A percentile compares a stretch with the other conserved stretches of the same genome.
phyloP scores from a whole-genome alignment of 2,113 vertebrate genomes.

The Romanogobio albipinnatus region DNA sequence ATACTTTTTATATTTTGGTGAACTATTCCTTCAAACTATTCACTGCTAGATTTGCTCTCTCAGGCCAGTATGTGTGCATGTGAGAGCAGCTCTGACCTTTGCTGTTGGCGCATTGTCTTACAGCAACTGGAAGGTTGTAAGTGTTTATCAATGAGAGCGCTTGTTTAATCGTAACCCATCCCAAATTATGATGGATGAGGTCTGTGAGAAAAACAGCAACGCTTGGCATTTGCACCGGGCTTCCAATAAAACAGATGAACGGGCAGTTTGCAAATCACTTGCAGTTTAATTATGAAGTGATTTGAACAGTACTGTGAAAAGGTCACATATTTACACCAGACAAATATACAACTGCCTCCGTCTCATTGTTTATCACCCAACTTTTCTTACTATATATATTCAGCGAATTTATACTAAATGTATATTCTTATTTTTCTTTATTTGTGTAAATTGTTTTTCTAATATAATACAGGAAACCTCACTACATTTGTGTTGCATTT shows the following conservation, averaged over 20 bases:
- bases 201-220: conserved; percentile 52
- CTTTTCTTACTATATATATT: too few species aligned
- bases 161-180: conserved; percentile 62
- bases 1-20: neutral
- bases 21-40: neutral
- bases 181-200: conserved; percentile 58
- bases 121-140: conserved; percentile 57
- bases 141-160: conserved; percentile 44
- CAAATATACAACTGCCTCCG: neutral
- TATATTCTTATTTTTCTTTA: too few species aligned
- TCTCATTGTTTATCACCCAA: conserved; percentile 30
- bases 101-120: conserved; percentile 53
- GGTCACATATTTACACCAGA: conserved; percentile 30
- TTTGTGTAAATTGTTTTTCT: too few species aligned
- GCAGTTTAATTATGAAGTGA: conserved; percentile 69
- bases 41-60: neutral
- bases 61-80: neutral
- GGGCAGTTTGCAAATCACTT: conserved; percentile 63
- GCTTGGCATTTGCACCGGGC: conserved; percentile 54
- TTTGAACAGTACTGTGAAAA: conserved; percentile 67
- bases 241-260: conserved; percentile 63
- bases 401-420: too few species aligned
- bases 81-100: conserved; percentile 44
- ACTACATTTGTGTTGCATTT: neutral
- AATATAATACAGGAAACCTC: too few species aligned